Percentiles rank a stretch among this genome's conserved stretches.
phyloP scores from a whole-genome alignment of 2,113 vertebrate genomes.

The Ursus arctos region DNA sequence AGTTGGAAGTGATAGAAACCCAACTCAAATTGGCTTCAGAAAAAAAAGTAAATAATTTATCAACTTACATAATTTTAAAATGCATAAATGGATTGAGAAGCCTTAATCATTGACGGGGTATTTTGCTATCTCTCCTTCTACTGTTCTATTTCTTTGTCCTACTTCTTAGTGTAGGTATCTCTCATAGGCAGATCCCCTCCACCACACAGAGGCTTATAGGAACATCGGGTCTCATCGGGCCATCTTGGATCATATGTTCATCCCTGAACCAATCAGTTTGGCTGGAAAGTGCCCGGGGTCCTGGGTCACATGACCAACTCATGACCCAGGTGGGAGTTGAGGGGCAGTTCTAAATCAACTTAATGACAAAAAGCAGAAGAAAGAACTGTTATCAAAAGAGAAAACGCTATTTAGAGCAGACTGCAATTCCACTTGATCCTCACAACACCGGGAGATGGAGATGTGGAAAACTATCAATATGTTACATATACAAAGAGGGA shows the following conservation, averaged over 20 bases:
- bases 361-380: background rate
- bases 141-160: background rate
- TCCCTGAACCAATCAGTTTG: background rate
- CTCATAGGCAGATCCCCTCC: background rate
- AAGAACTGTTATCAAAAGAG: background rate
- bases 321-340: too few species aligned
- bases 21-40: background rate
- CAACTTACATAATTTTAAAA: background rate
- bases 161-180: too few species aligned
- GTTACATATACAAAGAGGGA: background rate
- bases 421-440: background rate
- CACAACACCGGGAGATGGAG: background rate
- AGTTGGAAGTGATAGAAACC: background rate
- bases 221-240: background rate
- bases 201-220: accelerated
- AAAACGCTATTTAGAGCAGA: background rate
- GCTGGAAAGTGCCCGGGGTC: accelerated
- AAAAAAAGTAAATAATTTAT: background rate
- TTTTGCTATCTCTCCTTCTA: background rate
- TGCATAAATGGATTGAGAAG: background rate
- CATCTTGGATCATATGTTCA: too few species aligned
- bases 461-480: background rate
- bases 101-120: background rate
- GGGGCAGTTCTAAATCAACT: background rate
- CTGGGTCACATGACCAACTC: background rate